Base-by-base conservation (phyloP, 1,140 invertebrate species). In the Lasioglossum albipes region DNA sequence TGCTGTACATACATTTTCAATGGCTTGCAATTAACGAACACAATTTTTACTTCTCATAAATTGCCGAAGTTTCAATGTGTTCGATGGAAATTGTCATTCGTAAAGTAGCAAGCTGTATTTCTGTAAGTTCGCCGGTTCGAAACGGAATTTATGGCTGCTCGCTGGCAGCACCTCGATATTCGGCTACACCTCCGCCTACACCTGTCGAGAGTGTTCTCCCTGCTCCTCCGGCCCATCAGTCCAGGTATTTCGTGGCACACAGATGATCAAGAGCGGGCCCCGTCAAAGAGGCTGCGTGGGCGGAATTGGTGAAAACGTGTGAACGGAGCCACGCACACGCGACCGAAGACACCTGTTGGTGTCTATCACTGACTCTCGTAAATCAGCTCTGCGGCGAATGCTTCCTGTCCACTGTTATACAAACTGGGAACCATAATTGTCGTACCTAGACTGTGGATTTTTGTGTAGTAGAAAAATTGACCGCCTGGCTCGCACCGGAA, bases 291-390 rank as follows among this genome's bases (percentile, higher is more conserved):
- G 27, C 27, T 49, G 75, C 78, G 67, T 81, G 71, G 78, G 67
- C 64, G 59, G 62, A 52, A 64, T 76, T 67, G 42, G 57, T 79
- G 42, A 31, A 64, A 81, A 84, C 82, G 85, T 77, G 84, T 80
- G 85, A 83, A 79, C 74, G 31, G 72, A 75, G 67, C 69, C 78
- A 54, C 62, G 72, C 42, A 59, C 57, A 83, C 54, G 78, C 82
- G 72, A 65, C 79, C 66, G 68, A 79, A 83, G 82, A 72, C 85
- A 87, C 84, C 76, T 87, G 85, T 85, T 86, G 75, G 76, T 70
- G 81, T 74, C 69, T 61, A 52, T 67, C 75, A 45, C 20, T 18
- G 45, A 61, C 36, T 42, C 72, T 86, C 75, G 75, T 79, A 85
- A 86, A 84, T 85, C 72, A 72, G 69, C 69, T 70, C 22, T 16